These are phyloP conservation scores for Eurytoma californica DNA, from an alignment of 2,888 invertebrate genomes.

Conservation along the genomic window DNA sequence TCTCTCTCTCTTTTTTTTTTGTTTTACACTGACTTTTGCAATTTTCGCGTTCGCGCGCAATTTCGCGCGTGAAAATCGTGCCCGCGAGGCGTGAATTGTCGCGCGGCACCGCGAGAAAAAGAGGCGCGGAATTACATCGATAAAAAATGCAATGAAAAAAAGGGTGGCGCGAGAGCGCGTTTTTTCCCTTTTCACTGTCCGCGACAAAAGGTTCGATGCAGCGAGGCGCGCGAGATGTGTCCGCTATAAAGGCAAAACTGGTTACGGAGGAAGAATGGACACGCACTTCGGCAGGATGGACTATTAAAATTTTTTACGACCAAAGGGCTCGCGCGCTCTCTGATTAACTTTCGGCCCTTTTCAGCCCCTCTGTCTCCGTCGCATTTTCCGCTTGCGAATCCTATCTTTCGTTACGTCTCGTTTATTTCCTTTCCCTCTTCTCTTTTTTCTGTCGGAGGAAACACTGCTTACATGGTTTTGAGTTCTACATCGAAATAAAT, in stretches of 20 bases:
- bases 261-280: slow-evolving; percentile 50
- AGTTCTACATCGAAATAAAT: no score
- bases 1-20: not conserved
- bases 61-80: slow-evolving; percentile 58
- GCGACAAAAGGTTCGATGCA: slow-evolving; percentile 54
- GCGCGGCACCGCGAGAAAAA: slow-evolving; percentile 14
- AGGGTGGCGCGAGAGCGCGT: slow-evolving; percentile 7
- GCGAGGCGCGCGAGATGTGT: slow-evolving; percentile 38
- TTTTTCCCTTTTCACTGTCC: slow-evolving; percentile 33
- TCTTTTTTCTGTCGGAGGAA: slow-evolving; percentile 26
- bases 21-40: slow-evolving; percentile 52
- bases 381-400: slow-evolving; percentile 5
- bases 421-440: slow-evolving; percentile 22
- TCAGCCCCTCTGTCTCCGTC: not conserved
- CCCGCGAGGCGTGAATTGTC: slow-evolving; percentile 58
- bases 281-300: slow-evolving; percentile 23
- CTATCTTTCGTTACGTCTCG: slow-evolving; percentile 28
- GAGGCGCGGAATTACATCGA: slow-evolving; percentile 65
- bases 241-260: slow-evolving; percentile 53
- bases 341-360: slow-evolving; percentile 54
- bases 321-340: slow-evolving; percentile 52
- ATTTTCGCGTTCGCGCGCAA: slow-evolving; percentile 51
- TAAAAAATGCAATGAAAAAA: slow-evolving; percentile 64
- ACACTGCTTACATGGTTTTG: no score
- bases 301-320: slow-evolving; percentile 58